Evolutionary conservation across 2,888 invertebrate genomes (phyloP), one percentile per base, ranked within the genome.

Genomic region (Tachina lurida): DNA sequence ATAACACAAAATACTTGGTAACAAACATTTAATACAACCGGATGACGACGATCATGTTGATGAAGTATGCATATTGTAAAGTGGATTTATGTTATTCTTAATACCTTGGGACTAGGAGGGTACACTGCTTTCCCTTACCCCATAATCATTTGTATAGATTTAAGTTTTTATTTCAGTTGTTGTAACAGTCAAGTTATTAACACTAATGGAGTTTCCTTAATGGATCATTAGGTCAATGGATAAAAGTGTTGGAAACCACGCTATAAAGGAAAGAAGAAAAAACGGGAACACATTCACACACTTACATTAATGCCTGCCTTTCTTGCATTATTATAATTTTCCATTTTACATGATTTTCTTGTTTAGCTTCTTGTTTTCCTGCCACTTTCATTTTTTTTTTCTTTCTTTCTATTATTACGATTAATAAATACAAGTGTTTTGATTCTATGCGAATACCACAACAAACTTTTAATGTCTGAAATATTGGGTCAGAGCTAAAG

Each of bases 191-290:
- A 73, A 76, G 87, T 88, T 88, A 90, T 90, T 90, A 90, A 91
- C 91, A 89, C 88, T 88, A 89, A 91, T 87, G 87, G 81, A 88
- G 83, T 90, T 89, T 88, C 88, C 89, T 87, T 89, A 91, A 90
- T 90, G 90, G 90, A 89, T 90, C 91, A 91, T 91, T 91, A 90
- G 91, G 91, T 91, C 91, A 91, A 87, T 90, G 88, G 78, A 70
- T 80, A 70, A 81, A 86, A 87, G 81, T 85, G 78, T 75, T 81
- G 67, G 39, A 76, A 74, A 45, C 75, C 80, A 87, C 77, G 79
- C 84, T 76, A 86, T 60, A 58, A 74, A 78, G 58, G 22, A 65
- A 65, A 60, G 2, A 60, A 3, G 41, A 60, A 31, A 13, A 19
- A 13, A 3, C 9, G 39, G 17, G 17, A 47, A 31, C 45, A 43